phyloP scores from a whole-genome alignment of 2,797 vertebrate genomes.

The Melanogrammus aeglefinus region DNA sequence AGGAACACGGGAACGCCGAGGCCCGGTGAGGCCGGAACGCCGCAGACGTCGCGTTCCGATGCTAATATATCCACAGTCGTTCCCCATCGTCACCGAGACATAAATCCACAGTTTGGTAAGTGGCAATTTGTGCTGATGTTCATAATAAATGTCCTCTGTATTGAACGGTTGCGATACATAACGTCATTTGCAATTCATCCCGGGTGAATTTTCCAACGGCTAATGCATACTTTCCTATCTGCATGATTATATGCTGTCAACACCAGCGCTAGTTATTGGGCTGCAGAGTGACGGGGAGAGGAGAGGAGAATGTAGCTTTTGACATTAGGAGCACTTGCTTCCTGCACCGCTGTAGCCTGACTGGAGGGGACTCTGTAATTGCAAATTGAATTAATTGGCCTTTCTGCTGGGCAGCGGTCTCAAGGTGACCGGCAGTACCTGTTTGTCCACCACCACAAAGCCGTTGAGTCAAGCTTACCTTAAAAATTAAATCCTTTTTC shows the following conservation, averaged over 20 bases:
- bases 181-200: slow-evolving; percentile 39
- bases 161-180: slow-evolving; percentile 20
- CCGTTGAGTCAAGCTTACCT: slow-evolving; percentile 81
- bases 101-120: background rate
- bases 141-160: slow-evolving; percentile 2
- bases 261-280: slow-evolving; percentile 31
- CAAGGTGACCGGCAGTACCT: slow-evolving; percentile 52
- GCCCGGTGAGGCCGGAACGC: background rate
- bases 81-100: background rate
- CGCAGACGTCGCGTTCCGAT: background rate
- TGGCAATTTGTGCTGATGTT: slow-evolving; percentile 18
- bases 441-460: slow-evolving; percentile 50
- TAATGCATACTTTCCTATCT: slow-evolving; percentile 42
- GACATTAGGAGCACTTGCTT: slow-evolving; percentile 20
- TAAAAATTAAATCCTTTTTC: slow-evolving; percentile 98
- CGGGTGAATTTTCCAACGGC: slow-evolving; percentile 21
- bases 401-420: slow-evolving; percentile 50
- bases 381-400: slow-evolving; percentile 53
- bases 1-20: slow-evolving; percentile 42
- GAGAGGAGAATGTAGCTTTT: slow-evolving; percentile 26
- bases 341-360: slow-evolving; percentile 30
- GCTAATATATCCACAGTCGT: slow-evolving; percentile 7
- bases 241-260: slow-evolving; percentile 33
- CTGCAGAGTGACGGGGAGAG: slow-evolving; percentile 27
- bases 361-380: slow-evolving; percentile 50